These are phyloP conservation scores for Chamaetylas fuelleborni DNA, from an alignment of 2,113 vertebrate genomes.

Conservation along the genomic window DNA sequence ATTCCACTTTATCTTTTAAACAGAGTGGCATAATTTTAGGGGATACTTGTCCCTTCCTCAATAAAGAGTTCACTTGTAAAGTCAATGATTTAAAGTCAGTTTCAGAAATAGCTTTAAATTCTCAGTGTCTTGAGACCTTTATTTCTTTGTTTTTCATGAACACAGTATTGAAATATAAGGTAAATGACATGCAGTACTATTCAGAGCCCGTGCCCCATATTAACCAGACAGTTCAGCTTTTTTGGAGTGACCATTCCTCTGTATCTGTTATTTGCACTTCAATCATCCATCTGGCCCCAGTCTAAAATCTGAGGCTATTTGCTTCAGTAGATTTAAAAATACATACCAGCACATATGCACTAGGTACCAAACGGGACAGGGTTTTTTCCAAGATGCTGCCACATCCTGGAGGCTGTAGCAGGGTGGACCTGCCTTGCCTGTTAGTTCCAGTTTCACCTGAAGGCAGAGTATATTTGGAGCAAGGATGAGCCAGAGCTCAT, in stretches of 20 bases:
- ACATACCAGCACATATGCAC: not conserved
- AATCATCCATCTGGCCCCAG: not conserved
- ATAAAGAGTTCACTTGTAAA: not conserved
- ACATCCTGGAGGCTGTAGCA: not conserved
- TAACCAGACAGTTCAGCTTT: not conserved
- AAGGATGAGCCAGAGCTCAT: not conserved
- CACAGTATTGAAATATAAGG: not conserved
- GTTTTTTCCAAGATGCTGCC: not conserved
- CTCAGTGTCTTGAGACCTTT: not conserved
- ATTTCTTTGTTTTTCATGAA: not conserved
- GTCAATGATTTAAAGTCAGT: not conserved
- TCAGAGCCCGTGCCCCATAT: not conserved
- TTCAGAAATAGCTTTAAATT: conserved; percentile 19
- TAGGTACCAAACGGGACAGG: not conserved
- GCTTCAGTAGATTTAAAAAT: not conserved
- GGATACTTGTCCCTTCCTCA: conserved; percentile 3
- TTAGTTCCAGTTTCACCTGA: not conserved
- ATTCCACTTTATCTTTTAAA: not conserved
- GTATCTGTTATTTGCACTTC: not conserved
- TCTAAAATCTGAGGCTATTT: not conserved
- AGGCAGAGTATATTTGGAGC: not conserved
- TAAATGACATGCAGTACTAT: not conserved
- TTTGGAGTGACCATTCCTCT: not conserved
- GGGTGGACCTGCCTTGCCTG: not conserved
- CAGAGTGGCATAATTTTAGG: not conserved